Base-by-base conservation (phyloP, 2,888 invertebrate species). In the Drosophila affinis region DNA sequence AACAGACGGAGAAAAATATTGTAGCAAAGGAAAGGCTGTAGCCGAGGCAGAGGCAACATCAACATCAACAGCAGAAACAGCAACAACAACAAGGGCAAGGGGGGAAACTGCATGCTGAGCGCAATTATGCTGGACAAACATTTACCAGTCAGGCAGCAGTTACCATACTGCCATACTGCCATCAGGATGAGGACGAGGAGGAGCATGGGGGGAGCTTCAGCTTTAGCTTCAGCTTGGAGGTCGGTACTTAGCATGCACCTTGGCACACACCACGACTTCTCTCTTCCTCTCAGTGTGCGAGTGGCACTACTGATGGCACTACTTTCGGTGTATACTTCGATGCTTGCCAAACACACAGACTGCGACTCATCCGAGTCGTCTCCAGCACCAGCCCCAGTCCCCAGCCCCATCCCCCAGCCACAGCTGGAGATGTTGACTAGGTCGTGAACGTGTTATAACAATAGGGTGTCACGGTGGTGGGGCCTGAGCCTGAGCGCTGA, bases 81-180 rank as follows among this genome's bases (percentile, higher is more conserved):
- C 29, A 29, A 9, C 29, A 27, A 27, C 27, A 29, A 29, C 21
- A 24, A 24, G 24, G 32, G 45, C 9, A 10, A 54, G 27, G 61
- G 27, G 61, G 76, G 75, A 77, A 85, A 85, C 74, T 86, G 87
- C 86, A 85, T 81, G 86, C 87, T 89, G 83, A 75, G 87, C 79
- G 89, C 89, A 88, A 88, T 89, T 88, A 88, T 88, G 79, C 85
- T 85, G 79, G 83, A 87, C 87, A 87, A 89, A 89, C 81, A 88
- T 85, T 87, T 83, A 54, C 81, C 75, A 81, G 79, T 52, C 65
- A 72, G 60, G 48, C 67, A 62, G 62, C 62, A 58, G 44, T 65
- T 62, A 62, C 56, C 76, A 47, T 6, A 32, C 46, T 29, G 14
- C 56, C 76, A 47, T 6, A 32, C 46, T 29, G 14, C 14, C 34